Conservation (phyloP, 2,113 vertebrate genomes). For the Aramus guarauna region DNA sequence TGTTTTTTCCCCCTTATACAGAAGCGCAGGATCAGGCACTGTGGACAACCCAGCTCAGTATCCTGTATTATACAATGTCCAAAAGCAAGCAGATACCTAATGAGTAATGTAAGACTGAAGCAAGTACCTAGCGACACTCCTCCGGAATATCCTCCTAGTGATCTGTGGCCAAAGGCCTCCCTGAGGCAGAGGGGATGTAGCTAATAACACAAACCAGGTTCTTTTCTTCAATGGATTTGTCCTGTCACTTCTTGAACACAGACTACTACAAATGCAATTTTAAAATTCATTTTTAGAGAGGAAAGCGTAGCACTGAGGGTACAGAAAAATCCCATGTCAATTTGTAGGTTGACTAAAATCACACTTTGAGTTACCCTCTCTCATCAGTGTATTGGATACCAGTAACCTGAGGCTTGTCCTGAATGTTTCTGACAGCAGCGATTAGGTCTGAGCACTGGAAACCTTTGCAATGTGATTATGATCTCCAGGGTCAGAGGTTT, state of each 20-base stretch:
- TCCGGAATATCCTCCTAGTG: neutral
- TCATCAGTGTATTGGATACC: neutral
- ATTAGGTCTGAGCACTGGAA: neutral
- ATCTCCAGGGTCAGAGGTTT: neutral
- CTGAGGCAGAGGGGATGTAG: neutral
- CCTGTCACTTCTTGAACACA: neutral
- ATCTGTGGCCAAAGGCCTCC: accelerated
- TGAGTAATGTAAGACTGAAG: neutral
- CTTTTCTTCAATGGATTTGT: neutral
- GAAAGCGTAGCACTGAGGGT: neutral
- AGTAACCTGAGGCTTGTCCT: neutral
- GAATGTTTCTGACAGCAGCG: neutral
- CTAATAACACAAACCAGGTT: neutral
- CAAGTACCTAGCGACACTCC: neutral
- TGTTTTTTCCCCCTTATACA: neutral
- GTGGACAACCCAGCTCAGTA: neutral
- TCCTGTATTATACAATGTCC: neutral
- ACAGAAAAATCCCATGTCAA: neutral
- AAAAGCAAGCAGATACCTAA: neutral
- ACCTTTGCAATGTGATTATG: neutral
- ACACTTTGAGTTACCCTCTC: neutral
- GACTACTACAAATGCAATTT: neutral
- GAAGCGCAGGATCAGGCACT: neutral
- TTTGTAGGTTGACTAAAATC: neutral
- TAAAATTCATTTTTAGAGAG: neutral